These are phyloP conservation scores for Nanorana parkeri DNA, from an alignment of 2,113 vertebrate species.

Conservation along the genomic window DNA sequence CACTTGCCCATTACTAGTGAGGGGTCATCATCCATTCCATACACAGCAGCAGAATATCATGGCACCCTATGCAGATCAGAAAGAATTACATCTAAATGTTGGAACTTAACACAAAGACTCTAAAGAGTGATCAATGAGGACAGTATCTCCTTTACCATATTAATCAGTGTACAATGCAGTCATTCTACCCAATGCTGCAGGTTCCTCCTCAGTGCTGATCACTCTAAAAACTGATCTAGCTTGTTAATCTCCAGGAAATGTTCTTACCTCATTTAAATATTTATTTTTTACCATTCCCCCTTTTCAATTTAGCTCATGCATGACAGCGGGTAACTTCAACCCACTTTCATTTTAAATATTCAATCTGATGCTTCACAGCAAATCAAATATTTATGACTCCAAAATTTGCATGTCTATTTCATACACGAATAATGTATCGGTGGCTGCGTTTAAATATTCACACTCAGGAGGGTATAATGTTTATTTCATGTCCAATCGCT, in stretches of 20 bases:
- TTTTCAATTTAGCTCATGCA: conserved; percentile 33
- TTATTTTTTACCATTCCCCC: conserved; percentile 14
- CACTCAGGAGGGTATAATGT: conserved; percentile 53
- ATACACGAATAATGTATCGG: conserved; percentile 38
- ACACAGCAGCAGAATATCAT: too few relatives aligned
- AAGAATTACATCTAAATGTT: too few relatives aligned
- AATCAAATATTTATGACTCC: conserved; percentile 47
- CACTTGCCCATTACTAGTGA: too few relatives aligned
- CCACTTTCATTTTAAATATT: conserved; percentile 49
- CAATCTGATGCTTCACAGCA: conserved; percentile 37
- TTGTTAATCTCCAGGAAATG: conserved; percentile 44
- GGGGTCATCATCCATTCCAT: too few relatives aligned
- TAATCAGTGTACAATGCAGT: not conserved
- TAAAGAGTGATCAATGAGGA: not conserved
- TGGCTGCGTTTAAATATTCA: conserved; percentile 56
- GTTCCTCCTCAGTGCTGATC: not conserved
- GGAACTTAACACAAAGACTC: too few relatives aligned
- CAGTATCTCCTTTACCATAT: not conserved
- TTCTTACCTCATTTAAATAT: conserved; percentile 44
- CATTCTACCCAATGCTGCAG: not conserved
- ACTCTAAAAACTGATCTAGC: not conserved
- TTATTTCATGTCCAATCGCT: conserved; percentile 55
- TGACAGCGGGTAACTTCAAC: conserved; percentile 48
- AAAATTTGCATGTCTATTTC: conserved; percentile 48
- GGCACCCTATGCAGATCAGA: too few relatives aligned